Evolutionary conservation across 35 echinoderm and acorn worm species (phyloP), one percentile per base, ranked within the genome.

Genomic region (Patiria miniata): DNA sequence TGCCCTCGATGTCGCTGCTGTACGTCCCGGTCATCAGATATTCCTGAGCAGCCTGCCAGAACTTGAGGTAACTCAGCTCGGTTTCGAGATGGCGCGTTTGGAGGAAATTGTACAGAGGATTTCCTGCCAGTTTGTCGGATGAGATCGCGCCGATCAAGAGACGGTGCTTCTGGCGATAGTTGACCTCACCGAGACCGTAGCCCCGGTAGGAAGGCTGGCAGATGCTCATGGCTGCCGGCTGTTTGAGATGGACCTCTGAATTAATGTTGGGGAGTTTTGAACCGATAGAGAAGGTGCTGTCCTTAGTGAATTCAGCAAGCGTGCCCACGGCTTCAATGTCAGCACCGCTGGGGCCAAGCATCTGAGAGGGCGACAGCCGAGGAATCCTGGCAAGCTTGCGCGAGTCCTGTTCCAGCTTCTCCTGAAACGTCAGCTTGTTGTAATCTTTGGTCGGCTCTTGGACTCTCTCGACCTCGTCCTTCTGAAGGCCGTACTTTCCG

Each of bases 21-120:
- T 56, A 59, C 36, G 21, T 85, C 28, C 52, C 34, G 0, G 87
- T 79, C 10, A 44, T 80, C 0, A 99, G 47, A 39, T 89, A 92
- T 39, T 99, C 96, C 69, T 94, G 93, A 5, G 87, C 57, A 29
- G 68, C 85, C 59, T 95, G 92, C 89, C 89, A 99, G 76, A 99
- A 99, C 19, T 81, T 65, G 18, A 99, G 50, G 81, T 92, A 93
- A 40, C 89, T 73, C 7, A 92, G 15, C 23, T 92, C 90, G 4
- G 37, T 76, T 29, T 51, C 58, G 14, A 86, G 87, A 5, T 81
- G 40, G 5, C 81, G 83, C 16, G 69, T 54, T 19, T 57, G 78
- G 15, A 99, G 36, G 50, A 92, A 95, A n/a, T 81, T 92, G 83
- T 79, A 85, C 77, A 90, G 92, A 7, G 96, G 96, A 42, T 83